These are phyloP conservation scores for Porites rus DNA, from an alignment of 92 coral and sea anemone species.

Conservation along the genomic window DNA sequence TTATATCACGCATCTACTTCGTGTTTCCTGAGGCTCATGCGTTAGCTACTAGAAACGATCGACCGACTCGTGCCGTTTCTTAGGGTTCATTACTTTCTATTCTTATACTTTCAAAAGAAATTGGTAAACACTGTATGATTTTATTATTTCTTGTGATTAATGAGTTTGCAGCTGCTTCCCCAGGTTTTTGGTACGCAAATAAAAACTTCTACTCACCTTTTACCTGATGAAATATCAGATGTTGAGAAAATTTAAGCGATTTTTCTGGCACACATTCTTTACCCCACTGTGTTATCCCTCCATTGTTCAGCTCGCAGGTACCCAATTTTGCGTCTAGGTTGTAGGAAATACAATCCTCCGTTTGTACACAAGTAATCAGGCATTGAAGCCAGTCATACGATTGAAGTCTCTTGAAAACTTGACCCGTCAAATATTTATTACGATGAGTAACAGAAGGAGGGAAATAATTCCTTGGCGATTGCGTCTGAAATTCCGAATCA, in stretches of 20 bases:
- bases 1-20: too few relatives aligned
- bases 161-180: too few relatives aligned
- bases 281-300: neutral
- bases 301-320: slow-evolving; percentile 8
- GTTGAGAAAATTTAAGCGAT: neutral
- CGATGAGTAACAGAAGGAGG: neutral
- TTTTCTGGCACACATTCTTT: neutral
- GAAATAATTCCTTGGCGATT: too few relatives aligned
- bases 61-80: too few relatives aligned
- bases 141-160: too few relatives aligned
- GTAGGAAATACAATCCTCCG: slow-evolving; percentile 12
- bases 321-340: slow-evolving; percentile 1
- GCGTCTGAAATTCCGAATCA: too few relatives aligned
- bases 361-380: neutral
- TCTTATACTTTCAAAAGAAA: too few relatives aligned
- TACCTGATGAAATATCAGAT: slow-evolving; percentile 27
- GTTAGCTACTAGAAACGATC: too few relatives aligned
- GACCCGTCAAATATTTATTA: neutral
- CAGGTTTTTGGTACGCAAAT: too few relatives aligned
- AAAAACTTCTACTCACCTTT: neutral
- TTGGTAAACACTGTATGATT: too few relatives aligned
- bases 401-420: neutral
- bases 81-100: too few relatives aligned
- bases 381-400: slow-evolving; percentile 13
- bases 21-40: too few relatives aligned